Conservation (phyloP, 2,888 invertebrate species). For the Dolichopus griseipennis region DNA sequence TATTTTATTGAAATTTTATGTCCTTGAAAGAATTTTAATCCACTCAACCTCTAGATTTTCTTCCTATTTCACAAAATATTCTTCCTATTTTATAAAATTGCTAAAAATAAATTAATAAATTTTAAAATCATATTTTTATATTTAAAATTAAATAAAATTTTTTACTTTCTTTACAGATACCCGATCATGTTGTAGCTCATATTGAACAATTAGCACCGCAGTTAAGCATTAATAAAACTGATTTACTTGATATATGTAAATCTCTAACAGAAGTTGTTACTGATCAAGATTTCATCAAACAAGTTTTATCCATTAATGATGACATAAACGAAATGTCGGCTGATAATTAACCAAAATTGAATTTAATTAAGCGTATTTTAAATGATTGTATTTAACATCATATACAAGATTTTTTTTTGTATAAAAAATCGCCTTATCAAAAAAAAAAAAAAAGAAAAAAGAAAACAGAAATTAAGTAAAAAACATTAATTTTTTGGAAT, state of each 20-base stretch:
- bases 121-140: slow-evolving; percentile 8
- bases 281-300: slow-evolving; percentile 63
- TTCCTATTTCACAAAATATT: too few species aligned
- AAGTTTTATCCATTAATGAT: slow-evolving; percentile 70
- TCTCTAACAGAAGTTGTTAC: slow-evolving; percentile 58
- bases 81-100: too few species aligned
- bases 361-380: slow-evolving; percentile 21
- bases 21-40: too few species aligned
- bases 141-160: slow-evolving; percentile 14
- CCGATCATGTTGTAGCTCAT: slow-evolving; percentile 52
- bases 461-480: too few species aligned
- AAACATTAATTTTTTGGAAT: too few species aligned
- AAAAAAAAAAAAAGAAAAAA: too few species aligned
- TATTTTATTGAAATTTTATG: too few species aligned
- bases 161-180: slow-evolving; percentile 45
- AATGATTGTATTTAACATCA: slow-evolving; percentile 14
- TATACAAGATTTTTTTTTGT: neutral
- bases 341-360: slow-evolving; percentile 49
- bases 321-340: slow-evolving; percentile 70
- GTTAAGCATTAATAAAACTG: slow-evolving; percentile 58
- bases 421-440: neutral
- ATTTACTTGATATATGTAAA: slow-evolving; percentile 54
- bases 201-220: slow-evolving; percentile 63
- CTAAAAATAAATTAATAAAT: neutral
- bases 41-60: too few species aligned